Evolutionary conservation across 2,888 invertebrate genomes (phyloP).

Genomic region (Melanophora roralis): DNA sequence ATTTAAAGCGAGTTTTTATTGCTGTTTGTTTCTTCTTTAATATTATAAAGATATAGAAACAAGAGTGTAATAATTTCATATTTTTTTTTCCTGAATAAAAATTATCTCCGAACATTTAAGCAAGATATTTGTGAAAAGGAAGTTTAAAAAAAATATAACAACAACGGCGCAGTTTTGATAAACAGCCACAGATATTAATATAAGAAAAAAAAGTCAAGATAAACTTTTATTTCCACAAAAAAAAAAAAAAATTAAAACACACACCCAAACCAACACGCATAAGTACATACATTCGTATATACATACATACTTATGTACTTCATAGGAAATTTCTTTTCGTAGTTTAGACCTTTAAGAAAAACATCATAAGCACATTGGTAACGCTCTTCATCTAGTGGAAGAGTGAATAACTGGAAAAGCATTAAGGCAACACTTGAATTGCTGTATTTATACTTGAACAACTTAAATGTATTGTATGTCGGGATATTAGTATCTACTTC

Average conservation of each 20-base stretch:
- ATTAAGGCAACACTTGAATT: constrained; percentile 39
- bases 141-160: constrained; percentile 4
- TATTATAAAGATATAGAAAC: too few relatives aligned
- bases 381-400: too few relatives aligned
- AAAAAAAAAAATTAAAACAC: background rate
- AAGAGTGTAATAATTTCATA: constrained; percentile 34
- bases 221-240: too few relatives aligned
- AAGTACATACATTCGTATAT: too few relatives aligned
- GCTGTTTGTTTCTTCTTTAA: constrained; percentile 32
- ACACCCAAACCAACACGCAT: constrained; percentile 7
- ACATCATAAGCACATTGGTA: background rate
- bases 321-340: too few relatives aligned
- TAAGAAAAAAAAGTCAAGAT: too few relatives aligned
- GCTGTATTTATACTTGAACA: background rate
- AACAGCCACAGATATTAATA: too few relatives aligned
- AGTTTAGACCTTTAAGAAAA: too few relatives aligned
- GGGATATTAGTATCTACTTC: background rate
- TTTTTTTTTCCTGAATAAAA: constrained; percentile 43
- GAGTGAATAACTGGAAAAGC: constrained; percentile 17
- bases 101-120: constrained; percentile 47
- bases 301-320: too few relatives aligned
- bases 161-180: too few relatives aligned
- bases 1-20: constrained; percentile 38
- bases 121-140: constrained; percentile 52
- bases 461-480: background rate